These are phyloP conservation scores for Periophthalmodon schlosseri DNA, from an alignment of 2,113 vertebrate species.

Conservation along the genomic window DNA sequence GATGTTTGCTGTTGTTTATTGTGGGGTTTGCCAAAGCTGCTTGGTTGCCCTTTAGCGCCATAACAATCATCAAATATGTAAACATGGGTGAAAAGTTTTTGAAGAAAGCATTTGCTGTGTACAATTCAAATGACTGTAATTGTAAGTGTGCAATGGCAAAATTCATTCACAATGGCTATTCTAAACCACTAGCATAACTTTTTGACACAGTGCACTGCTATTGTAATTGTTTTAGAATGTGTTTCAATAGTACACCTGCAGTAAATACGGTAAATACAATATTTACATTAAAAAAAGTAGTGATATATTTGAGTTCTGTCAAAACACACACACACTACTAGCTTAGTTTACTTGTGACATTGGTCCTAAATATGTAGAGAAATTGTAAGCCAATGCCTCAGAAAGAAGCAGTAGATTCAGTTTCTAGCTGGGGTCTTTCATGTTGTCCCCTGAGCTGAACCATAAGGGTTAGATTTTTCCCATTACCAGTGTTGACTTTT, in stretches of 20 bases:
- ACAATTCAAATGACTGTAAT: background rate
- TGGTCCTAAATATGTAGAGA: background rate
- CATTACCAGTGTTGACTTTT: background rate
- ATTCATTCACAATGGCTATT: background rate
- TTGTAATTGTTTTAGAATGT: background rate
- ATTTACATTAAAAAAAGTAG: background rate
- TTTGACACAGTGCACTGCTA: background rate
- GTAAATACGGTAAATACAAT: background rate
- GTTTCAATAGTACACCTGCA: background rate
- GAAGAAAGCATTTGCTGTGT: conserved; percentile 8
- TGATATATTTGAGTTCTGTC: background rate
- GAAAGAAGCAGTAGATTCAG: background rate
- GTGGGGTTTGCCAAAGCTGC: conserved; percentile 63
- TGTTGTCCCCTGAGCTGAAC: background rate
- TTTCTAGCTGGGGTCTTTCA: background rate
- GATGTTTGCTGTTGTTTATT: conserved; percentile 70
- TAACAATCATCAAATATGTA: conserved; percentile 41
- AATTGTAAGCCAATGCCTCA: background rate
- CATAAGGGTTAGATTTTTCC: background rate
- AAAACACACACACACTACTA: background rate
- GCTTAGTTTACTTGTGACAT: background rate
- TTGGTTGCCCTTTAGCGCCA: conserved; percentile 69
- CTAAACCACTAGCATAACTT: background rate
- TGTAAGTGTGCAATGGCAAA: background rate
- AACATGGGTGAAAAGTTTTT: conserved; percentile 31